phyloP scores from a whole-genome alignment of 2,113 vertebrate species.

The Podarcis muralis region DNA sequence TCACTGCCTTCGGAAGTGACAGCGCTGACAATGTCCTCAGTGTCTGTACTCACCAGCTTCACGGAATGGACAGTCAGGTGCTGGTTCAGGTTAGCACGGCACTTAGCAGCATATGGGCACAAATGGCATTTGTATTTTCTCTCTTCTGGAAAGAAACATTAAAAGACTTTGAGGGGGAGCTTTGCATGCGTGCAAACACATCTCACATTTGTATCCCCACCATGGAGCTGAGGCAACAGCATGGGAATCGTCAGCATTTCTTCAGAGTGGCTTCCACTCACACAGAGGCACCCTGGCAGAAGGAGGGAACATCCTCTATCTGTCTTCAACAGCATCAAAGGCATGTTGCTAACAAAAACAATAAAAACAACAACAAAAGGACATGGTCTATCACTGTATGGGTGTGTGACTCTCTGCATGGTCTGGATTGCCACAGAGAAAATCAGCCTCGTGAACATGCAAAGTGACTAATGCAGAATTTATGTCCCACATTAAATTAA shows the following conservation, averaged over 20 bases:
- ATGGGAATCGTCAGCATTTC: neutral
- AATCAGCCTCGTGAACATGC: neutral
- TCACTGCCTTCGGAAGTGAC: constrained; percentile 88
- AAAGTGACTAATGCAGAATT: neutral
- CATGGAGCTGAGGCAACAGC: neutral
- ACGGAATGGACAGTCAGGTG: constrained; percentile 98
- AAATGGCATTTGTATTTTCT: constrained; percentile 99
- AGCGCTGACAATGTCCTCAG: constrained; percentile 93
- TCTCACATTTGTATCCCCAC: neutral
- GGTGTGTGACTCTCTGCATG: neutral
- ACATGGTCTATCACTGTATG: neutral
- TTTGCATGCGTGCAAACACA: neutral
- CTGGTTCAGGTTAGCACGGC: constrained; percentile 98
- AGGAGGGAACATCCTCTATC: no score
- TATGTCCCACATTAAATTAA: neutral
- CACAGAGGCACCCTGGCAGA: neutral
- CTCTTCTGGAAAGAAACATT: constrained; percentile 84
- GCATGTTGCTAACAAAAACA: neutral
- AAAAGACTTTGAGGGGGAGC: neutral
- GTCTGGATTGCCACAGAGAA: neutral
- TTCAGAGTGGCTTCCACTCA: neutral
- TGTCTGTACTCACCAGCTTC: constrained; percentile 95
- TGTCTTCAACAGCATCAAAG: neutral
- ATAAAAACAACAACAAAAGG: no score
- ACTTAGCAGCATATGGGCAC: constrained; percentile 99